Conservation (phyloP, 2,888 invertebrate species). For the Sesia apiformis region DNA sequence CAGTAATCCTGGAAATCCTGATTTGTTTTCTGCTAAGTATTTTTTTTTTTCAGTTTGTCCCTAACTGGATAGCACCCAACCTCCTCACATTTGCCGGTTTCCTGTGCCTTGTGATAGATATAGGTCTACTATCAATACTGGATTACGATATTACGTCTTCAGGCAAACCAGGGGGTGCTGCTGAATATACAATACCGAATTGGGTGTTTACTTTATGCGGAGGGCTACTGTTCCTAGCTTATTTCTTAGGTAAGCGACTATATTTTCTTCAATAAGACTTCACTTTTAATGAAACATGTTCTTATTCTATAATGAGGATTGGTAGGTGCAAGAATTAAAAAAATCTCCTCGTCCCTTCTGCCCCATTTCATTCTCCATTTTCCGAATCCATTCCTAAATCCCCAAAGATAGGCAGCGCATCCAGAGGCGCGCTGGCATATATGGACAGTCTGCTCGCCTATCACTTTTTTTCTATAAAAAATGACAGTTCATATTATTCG, state of each 20-base stretch:
- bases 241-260: slow-evolving; percentile 87
- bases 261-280: not conserved
- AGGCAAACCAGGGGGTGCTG: slow-evolving; percentile 27
- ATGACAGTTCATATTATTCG: no score
- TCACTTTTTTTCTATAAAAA: no score
- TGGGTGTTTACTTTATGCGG: slow-evolving; percentile 91
- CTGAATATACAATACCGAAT: slow-evolving; percentile 76
- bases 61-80: slow-evolving; percentile 96
- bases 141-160: slow-evolving; percentile 84
- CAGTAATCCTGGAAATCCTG: no score
- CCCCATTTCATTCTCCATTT: no score
- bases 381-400: no score
- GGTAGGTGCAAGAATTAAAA: no score
- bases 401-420: no score
- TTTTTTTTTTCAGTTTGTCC: slow-evolving; percentile 81
- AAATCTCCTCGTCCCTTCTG: no score
- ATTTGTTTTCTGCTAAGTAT: not conserved
- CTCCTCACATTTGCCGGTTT: slow-evolving; percentile 96
- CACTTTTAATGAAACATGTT: no score
- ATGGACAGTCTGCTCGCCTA: no score
- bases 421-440: no score
- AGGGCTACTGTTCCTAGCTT: slow-evolving; percentile 91
- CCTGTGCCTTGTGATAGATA: slow-evolving; percentile 88
- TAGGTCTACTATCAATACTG: slow-evolving; percentile 83
- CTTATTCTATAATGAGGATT: no score